Evolutionary conservation across 2,888 invertebrate species (phyloP).

Genomic region (Hypselothyrea guttata): DNA sequence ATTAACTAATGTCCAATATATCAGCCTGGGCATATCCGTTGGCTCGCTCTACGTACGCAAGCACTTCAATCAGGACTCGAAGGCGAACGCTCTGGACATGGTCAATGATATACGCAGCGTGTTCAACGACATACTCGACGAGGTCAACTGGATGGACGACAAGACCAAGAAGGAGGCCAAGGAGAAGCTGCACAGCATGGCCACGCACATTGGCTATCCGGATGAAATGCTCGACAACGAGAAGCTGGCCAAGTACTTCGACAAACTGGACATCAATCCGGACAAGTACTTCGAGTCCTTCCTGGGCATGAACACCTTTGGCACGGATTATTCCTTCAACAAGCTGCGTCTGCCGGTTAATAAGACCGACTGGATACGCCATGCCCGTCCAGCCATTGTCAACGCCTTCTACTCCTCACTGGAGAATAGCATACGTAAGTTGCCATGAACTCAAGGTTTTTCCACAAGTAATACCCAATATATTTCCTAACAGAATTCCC

Average conservation of each 20-base stretch:
- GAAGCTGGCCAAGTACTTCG: conserved; percentile 91
- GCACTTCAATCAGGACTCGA: conserved; percentile 93
- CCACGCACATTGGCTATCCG: conserved; percentile 95
- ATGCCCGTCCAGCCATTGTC: conserved; percentile 92
- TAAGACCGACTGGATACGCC: conserved; percentile 93
- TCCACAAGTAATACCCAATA: too few species aligned
- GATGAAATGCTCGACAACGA: conserved; percentile 92
- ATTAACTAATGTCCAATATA: conserved; percentile 27
- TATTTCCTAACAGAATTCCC: conserved; percentile 88
- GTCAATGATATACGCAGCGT: conserved; percentile 91
- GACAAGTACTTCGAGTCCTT: conserved; percentile 89
- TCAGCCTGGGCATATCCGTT: conserved; percentile 88
- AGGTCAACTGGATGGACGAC: conserved; percentile 97
- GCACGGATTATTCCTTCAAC: conserved; percentile 90
- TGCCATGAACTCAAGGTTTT: too few species aligned
- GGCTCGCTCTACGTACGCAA: conserved; percentile 94
- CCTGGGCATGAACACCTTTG: conserved; percentile 90
- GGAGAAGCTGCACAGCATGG: conserved; percentile 91
- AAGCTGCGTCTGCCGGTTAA: conserved; percentile 90
- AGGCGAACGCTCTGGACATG: conserved; percentile 93
- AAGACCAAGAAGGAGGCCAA: conserved; percentile 89
- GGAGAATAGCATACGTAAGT: conserved; percentile 94
- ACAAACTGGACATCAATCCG: conserved; percentile 88
- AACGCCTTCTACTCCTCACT: conserved; percentile 93
- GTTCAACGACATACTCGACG: conserved; percentile 90